Percentiles rank a stretch among this genome's conserved stretches.
Evolutionary conservation across 1,140 invertebrate species (phyloP).

Genomic region (Drosophila pectinifera): DNA sequence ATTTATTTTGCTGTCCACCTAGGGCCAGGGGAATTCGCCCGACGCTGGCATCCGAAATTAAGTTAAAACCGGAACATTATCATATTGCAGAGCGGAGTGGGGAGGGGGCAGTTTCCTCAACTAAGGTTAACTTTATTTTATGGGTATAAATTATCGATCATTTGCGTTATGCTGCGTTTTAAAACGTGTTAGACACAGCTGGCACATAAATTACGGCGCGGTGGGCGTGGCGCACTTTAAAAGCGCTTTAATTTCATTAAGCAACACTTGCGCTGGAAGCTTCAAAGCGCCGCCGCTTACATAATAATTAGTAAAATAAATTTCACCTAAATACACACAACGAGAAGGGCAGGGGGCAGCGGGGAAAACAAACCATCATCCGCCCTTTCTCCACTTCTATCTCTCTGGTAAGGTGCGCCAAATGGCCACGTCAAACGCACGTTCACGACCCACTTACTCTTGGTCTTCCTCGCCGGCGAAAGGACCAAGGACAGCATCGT

Average conservation of each 20-base stretch:
- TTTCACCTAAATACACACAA: constrained; percentile 77
- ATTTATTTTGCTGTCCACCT: constrained; percentile 58
- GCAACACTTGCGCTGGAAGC: constrained; percentile 49
- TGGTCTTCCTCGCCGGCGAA: constrained; percentile 45
- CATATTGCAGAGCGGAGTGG: constrained; percentile 12
- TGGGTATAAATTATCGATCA: constrained; percentile 52
- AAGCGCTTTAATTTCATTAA: constrained; percentile 76
- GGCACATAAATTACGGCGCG: constrained; percentile 39
- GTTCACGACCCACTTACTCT: constrained; percentile 64
- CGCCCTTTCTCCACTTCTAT: background rate
- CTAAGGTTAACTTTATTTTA: constrained; percentile 46
- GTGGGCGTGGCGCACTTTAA: constrained; percentile 37
- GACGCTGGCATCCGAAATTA: constrained; percentile 40
- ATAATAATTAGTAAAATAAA: constrained; percentile 83
- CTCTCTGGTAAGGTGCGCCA: constrained; percentile 49
- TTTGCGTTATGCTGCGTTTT: constrained; percentile 27
- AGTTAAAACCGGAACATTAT: constrained; percentile 61
- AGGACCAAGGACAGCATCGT: constrained; percentile 42
- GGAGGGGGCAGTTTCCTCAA: background rate
- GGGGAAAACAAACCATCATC: constrained; percentile 31
- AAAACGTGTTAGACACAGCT: constrained; percentile 47
- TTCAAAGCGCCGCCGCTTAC: constrained; percentile 57
- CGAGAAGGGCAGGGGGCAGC: constrained; percentile 1
- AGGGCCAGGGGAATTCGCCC: constrained; percentile 49
- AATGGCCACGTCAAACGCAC: constrained; percentile 76